Evolutionary conservation across 2,113 vertebrate genomes (phyloP).

Genomic region (Calidris pugnax): DNA sequence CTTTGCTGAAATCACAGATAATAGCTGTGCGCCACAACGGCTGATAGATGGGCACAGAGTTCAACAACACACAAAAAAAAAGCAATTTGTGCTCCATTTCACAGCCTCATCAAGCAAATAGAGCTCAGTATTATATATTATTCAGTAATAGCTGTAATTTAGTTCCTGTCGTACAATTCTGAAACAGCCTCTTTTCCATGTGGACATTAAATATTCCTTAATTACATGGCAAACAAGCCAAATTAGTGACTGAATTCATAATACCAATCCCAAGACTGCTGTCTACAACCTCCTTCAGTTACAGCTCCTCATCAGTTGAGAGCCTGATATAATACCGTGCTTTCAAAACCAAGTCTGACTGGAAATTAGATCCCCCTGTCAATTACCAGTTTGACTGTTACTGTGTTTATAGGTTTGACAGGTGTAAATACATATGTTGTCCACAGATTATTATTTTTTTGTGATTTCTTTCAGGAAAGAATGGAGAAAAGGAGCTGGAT

Average conservation of each 20-base stretch:
- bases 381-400: not conserved
- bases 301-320: not conserved
- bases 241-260: not conserved
- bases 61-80: not conserved
- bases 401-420: not conserved
- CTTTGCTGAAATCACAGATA: not conserved
- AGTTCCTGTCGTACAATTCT: not conserved
- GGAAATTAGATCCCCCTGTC: not conserved
- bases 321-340: not conserved
- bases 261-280: not conserved
- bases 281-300: not conserved
- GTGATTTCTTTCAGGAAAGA: not conserved
- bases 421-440: not conserved
- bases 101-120: not conserved
- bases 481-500: not conserved
- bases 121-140: not conserved
- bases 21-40: not conserved
- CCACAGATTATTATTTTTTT: not conserved
- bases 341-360: not conserved
- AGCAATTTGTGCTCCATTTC: not conserved
- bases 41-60: not conserved
- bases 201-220: conserved; percentile 38
- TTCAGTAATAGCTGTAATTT: conserved; percentile 21
- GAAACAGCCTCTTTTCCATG: not conserved
- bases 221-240: conserved; percentile 28